Base-by-base conservation (phyloP, 2,888 invertebrate genomes). In the Malthinus seriepunctatus region DNA sequence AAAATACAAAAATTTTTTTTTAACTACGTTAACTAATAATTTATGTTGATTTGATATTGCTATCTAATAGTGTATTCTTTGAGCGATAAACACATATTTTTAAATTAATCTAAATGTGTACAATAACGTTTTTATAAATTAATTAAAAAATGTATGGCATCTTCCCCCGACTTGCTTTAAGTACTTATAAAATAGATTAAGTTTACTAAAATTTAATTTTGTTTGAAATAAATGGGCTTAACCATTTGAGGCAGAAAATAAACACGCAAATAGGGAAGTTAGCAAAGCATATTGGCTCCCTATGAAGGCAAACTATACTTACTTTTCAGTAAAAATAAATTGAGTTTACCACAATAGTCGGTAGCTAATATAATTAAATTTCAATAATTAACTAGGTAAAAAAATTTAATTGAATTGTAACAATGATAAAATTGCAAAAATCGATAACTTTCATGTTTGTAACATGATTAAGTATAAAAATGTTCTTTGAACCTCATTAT, bases 191-290 rank as follows among this genome's bases (percentile, higher is more conserved):
- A 23, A 23, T 23, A 23, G 23, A 23, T 23, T 23, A 23, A 57
- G 45, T 50, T 61, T 51, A 61, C 57, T 52, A 61, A 51, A 61
- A 61, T 61, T 54, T 61, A 56, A 61, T 61, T 57, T 61, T 57
- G 57, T 56, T 35, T 49, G 46, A 60, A 52, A 56, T 35, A 56
- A 49, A 44, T 45, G 50, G 57, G 54, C 39, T 57, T 61, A 61
- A 53, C 39, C 50, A 53, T 51, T 53, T 46, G 46, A 54, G 42
- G 54, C 61, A 54, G 53, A 61, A 61, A 61, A 56, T 57, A 61
- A 57, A 61, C 57, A 61, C 52, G 60, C 52, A 60, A 57, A 57
- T 57, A 50, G 54, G 49, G 51, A 12, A 34, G 51, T 56, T 56
- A 51, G 48, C 48, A 46, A 47, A 55, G 55, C 51, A 12, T 48